A percentile compares a stretch with the other conserved stretches of the same genome.
Evolutionary conservation across 2,888 invertebrate species (phyloP).

Genomic region (Alcis repandata): DNA sequence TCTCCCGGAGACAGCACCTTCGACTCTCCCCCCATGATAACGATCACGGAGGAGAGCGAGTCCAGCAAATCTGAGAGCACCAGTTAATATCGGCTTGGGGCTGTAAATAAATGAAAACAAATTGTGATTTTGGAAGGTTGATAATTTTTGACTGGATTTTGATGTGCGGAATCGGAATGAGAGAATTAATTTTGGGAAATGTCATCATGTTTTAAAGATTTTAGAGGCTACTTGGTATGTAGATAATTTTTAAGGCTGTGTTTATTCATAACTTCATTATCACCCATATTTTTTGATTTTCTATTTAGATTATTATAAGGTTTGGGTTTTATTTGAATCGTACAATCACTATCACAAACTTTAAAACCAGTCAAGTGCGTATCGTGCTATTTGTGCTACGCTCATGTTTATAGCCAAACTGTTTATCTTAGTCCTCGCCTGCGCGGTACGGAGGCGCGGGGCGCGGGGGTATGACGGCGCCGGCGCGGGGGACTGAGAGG

Average conservation of each 20-base stretch:
- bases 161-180: conserved; percentile 36
- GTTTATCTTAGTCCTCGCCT: too few species aligned
- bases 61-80: conserved; percentile 74
- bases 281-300: too few species aligned
- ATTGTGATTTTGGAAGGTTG: conserved; percentile 37
- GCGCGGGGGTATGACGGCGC: too few species aligned
- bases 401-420: too few species aligned
- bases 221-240: conserved; percentile 2
- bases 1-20: conserved; percentile 73
- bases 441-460: too few species aligned
- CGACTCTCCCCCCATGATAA: conserved; percentile 78
- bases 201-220: background rate
- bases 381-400: too few species aligned
- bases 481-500: too few species aligned
- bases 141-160: conserved; percentile 32
- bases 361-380: too few species aligned
- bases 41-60: conserved; percentile 82
- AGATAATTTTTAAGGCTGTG: conserved; percentile 8
- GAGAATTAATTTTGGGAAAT: conserved; percentile 22
- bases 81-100: conserved; percentile 68
- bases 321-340: background rate
- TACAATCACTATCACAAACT: background rate
- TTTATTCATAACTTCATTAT: background rate
- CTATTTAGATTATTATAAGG: too few species aligned
- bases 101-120: conserved; percentile 39